A percentile compares a stretch with the other conserved stretches of the same genome.
phyloP scores from a whole-genome alignment of 2,888 invertebrate genomes.

The Nomada ruficornis region DNA sequence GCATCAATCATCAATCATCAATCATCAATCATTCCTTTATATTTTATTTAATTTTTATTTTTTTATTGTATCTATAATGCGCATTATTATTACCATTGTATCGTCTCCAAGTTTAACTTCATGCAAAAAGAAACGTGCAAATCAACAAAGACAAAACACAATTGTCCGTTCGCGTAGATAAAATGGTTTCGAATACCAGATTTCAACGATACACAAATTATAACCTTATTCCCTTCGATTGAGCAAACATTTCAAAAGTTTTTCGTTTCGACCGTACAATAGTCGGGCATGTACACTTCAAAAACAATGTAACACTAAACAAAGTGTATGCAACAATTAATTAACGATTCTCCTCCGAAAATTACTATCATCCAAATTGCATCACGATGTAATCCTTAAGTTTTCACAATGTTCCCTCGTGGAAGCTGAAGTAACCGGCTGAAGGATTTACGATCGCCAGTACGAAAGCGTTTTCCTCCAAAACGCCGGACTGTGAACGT shows the following conservation, averaged over 20 bases:
- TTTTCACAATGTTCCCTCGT: not conserved
- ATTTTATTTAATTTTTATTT: not conserved
- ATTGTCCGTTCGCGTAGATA: too few relatives aligned
- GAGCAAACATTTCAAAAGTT: too few relatives aligned
- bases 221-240: too few relatives aligned
- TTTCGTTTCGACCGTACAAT: too few relatives aligned
- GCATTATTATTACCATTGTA: too few relatives aligned
- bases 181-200: too few relatives aligned
- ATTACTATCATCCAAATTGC: not conserved
- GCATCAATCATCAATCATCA: not conserved
- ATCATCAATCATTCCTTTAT: too few relatives aligned
- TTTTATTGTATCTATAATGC: not conserved
- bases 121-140: not conserved
- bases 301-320: too few relatives aligned
- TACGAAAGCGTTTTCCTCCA: constrained; percentile 20
- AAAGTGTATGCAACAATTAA: too few relatives aligned
- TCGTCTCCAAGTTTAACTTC: not conserved
- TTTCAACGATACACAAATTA: too few relatives aligned
- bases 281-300: too few relatives aligned
- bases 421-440: not conserved
- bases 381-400: not conserved
- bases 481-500: constrained; percentile 34
- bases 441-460: constrained; percentile 8
- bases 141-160: too few relatives aligned
- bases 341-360: not conserved